Conservation (phyloP, 92 coral and sea anemone genomes). For the Parazoanthus atlanticus region DNA sequence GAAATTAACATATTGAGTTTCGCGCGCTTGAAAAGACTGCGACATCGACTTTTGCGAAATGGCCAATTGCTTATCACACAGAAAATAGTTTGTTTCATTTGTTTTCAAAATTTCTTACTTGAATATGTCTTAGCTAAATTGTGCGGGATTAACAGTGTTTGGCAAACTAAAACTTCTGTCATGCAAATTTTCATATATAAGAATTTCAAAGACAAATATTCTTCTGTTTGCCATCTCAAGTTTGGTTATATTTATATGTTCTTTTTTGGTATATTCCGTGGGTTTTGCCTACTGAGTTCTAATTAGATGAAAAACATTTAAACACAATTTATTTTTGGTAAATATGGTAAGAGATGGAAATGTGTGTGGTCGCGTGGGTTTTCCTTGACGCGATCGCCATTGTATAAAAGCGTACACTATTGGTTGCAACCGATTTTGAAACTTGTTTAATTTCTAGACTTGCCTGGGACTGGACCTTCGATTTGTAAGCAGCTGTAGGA, state of each 20-base stretch:
- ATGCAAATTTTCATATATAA: background rate
- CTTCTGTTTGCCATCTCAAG: background rate
- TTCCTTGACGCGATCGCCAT: too few species aligned
- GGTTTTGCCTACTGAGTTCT: background rate
- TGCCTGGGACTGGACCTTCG: background rate
- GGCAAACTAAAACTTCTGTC: background rate
- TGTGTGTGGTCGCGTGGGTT: background rate
- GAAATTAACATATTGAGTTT: background rate
- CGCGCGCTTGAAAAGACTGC: background rate
- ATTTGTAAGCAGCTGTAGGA: background rate
- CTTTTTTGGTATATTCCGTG: background rate
- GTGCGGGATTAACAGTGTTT: background rate
- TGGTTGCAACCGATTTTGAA: background rate
- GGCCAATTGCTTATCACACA: background rate
- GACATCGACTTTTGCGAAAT: background rate
- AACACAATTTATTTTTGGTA: too few species aligned
- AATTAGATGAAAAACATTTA: background rate
- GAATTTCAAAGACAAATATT: too few species aligned
- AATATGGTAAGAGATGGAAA: background rate
- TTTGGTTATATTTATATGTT: too few species aligned
- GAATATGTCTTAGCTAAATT: background rate
- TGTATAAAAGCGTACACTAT: background rate
- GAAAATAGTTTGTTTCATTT: background rate
- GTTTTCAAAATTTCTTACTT: background rate
- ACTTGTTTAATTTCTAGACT: background rate